Percentiles rank a stretch among this genome's conserved stretches.
Evolutionary conservation across 2,113 vertebrate species (phyloP).

Genomic region (Microcebus ravelobensis): DNA sequence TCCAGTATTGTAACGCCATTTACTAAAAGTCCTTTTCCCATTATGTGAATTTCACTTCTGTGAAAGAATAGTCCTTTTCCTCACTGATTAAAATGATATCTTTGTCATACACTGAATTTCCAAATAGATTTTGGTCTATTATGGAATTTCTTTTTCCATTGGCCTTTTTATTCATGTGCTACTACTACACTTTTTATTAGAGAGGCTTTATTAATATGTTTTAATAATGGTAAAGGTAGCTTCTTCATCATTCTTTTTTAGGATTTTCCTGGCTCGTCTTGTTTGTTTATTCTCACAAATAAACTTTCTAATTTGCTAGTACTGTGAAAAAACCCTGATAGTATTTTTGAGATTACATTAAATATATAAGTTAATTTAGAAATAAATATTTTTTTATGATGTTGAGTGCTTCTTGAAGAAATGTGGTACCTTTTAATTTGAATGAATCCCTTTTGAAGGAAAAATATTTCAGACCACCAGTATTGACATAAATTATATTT

Average conservation of each 20-base stretch:
- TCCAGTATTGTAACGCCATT: not conserved
- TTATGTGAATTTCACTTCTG: conserved; percentile 19
- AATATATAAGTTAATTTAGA: conserved; percentile 29
- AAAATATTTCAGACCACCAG: not conserved
- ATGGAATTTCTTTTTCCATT: conserved; percentile 20
- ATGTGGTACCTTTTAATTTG: not conserved
- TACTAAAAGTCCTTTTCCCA: not conserved
- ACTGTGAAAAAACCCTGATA: not conserved
- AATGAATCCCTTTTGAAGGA: conserved; percentile 35
- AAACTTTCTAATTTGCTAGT: conserved; percentile 6
- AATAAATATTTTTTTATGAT: conserved; percentile 35
- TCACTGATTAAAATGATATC: not conserved
- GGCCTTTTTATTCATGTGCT: not conserved
- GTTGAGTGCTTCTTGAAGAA: conserved; percentile 22
- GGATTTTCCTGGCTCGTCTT: conserved; percentile 20
- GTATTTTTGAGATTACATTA: conserved; percentile 33
- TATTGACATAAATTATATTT: not conserved
- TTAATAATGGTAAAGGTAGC: not conserved
- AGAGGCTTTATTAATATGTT: not conserved
- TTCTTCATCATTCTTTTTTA: not conserved
- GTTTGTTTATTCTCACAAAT: conserved; percentile 34
- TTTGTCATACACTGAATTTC: conserved; percentile 21
- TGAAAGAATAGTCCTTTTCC: not conserved
- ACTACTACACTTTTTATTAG: not conserved
- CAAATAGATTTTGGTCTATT: not conserved